A percentile compares a stretch with the other conserved stretches of the same genome.
Evolutionary conservation across 2,888 invertebrate species (phyloP).

Genomic region (Phytoseiulus persimilis): DNA sequence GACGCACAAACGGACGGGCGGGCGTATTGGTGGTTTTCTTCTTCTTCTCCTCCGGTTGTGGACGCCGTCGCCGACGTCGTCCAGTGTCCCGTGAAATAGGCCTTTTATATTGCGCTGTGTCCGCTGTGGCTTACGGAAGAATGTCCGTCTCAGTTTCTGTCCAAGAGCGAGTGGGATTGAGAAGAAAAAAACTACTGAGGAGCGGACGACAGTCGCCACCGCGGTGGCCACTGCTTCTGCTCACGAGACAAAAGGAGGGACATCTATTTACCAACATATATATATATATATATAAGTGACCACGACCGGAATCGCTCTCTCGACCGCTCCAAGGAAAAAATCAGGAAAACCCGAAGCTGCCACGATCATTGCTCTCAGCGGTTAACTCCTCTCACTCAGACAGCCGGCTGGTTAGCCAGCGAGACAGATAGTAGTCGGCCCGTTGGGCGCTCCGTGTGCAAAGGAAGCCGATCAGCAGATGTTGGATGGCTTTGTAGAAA

Average conservation of each 20-base stretch:
- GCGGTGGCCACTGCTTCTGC: not conserved
- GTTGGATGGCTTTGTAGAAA: no score
- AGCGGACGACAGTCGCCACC: not conserved
- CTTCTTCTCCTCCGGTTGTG: not conserved
- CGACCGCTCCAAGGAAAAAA: not conserved
- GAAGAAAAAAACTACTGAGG: slow-evolving; percentile 7
- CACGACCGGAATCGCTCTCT: not conserved
- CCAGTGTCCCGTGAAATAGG: slow-evolving; percentile 38
- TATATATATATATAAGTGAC: not conserved
- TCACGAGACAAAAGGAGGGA: not conserved
- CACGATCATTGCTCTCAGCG: not conserved
- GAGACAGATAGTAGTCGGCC: not conserved
- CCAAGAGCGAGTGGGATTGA: slow-evolving; percentile 6
- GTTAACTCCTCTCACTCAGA: not conserved
- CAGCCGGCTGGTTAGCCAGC: not conserved
- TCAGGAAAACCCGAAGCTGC: not conserved
- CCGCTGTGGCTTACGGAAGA: slow-evolving; percentile 24
- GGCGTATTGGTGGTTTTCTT: not conserved
- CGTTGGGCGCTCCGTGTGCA: no score
- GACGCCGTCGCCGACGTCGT: not conserved
- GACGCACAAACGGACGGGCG: not conserved
- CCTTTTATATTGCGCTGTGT: slow-evolving; percentile 37
- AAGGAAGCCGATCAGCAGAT: no score
- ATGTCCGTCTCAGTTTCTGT: not conserved
- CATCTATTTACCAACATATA: not conserved